Evolutionary conservation across 1,140 invertebrate species (phyloP), one percentile per base, ranked within the genome.

Genomic region (Mactra quadrangularis): DNA sequence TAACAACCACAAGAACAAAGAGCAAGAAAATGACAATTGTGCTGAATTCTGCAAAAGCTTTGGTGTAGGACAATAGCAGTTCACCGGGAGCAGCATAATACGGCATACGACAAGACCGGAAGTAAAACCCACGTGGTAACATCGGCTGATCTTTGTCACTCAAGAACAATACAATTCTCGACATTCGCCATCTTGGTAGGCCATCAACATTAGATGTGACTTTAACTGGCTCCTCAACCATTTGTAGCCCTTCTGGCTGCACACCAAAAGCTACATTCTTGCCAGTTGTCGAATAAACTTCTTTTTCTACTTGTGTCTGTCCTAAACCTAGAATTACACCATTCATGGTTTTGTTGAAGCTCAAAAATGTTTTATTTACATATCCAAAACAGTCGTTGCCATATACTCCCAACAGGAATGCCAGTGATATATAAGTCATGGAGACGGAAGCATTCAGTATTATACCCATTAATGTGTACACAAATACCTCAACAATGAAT

Each of bases 401-500:
- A 52, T 88, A 88, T 17, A 86, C 47, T 19, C 82, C 55, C 15
- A 88, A 55, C 11, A 88, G 60, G 27, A 85, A 79, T 15, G 83
- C 55, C 6, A 88, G 78, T 9, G 83, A 83, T 9, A 86, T 35
- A 38, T 85, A 86, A 0, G 59, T 84, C 33, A 87, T 45, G 25
- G 82, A 52, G 3, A 59, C 78, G 13, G 64, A 60, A 1, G 86
- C 85, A 81, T 87, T 84, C 0, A 87, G 60, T 47, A 87, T 86
- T 15, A 86, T 25, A 9, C 86, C 86, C 85, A 87, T 86, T 50
- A 86, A 68, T 4, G 86, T 87, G 55, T 86, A 86, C 4, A 81
- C 77, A 15, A 85, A 29, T 29, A 88, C 71, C 53, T 88, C 87
- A 0, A 87, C 84, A 6, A 87, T 33, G 52, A 74, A 86, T 6